These are phyloP conservation scores for Drosophila cyrtoloma DNA, from an alignment of 2,888 invertebrate species.

Conservation along the genomic window DNA sequence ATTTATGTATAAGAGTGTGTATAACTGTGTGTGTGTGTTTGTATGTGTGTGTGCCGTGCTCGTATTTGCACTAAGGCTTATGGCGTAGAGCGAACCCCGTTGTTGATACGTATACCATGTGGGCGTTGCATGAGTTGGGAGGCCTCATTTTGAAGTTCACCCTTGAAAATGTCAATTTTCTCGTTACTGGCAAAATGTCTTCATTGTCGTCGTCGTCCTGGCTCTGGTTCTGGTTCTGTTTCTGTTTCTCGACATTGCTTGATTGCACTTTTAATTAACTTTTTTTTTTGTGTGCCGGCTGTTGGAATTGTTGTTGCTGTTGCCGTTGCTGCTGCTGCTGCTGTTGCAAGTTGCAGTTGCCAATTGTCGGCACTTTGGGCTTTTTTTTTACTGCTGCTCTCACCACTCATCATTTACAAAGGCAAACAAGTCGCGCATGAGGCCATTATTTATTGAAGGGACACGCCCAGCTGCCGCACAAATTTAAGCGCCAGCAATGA, in stretches of 20 bases:
- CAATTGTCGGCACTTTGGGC: slow-evolving; percentile 67
- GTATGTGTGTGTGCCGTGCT: background rate
- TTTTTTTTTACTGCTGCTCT: slow-evolving; percentile 38
- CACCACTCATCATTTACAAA: slow-evolving; percentile 61
- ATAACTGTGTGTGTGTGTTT: slow-evolving; percentile 8
- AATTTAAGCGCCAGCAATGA: slow-evolving; percentile 48
- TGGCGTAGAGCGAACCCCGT: slow-evolving; percentile 45
- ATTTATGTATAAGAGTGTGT: slow-evolving; percentile 53
- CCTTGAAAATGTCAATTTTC: slow-evolving; percentile 49
- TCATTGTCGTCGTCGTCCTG: slow-evolving; percentile 22
- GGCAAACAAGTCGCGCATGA: slow-evolving; percentile 70
- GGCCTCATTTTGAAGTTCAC: slow-evolving; percentile 52
- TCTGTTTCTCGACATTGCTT: slow-evolving; percentile 55
- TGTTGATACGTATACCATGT: slow-evolving; percentile 34
- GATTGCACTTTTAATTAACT: slow-evolving; percentile 82
- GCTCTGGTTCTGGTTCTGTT: slow-evolving; percentile 8
- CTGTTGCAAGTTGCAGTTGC: slow-evolving; percentile 37
- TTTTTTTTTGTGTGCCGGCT: slow-evolving; percentile 64
- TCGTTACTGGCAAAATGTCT: slow-evolving; percentile 64
- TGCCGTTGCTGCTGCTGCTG: slow-evolving; percentile 26
- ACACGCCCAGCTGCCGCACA: slow-evolving; percentile 42
- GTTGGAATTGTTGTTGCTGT: slow-evolving; percentile 20
- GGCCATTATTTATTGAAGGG: slow-evolving; percentile 68
- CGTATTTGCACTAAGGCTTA: slow-evolving; percentile 61
- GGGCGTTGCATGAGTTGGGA: slow-evolving; percentile 1